Evolutionary conservation across 2,888 invertebrate species (phyloP), one percentile per base, ranked within the genome.

Genomic region (Brachyptera risi): DNA sequence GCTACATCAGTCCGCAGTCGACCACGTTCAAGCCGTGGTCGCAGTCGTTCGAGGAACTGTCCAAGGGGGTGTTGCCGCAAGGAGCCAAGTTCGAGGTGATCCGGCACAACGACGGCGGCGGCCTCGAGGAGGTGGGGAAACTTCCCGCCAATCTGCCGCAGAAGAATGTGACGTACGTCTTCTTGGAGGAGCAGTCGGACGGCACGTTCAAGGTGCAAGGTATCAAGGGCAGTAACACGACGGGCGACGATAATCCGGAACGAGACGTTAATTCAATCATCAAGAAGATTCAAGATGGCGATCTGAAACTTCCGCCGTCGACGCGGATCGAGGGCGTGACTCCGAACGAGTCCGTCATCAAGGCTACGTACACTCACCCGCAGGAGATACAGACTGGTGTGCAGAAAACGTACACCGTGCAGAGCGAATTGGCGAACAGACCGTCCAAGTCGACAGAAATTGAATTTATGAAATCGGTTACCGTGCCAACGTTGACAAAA

Each of bases 141-240:
- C 51, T 68, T 0, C 80, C 80, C 26, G 79, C 81, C 50, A 81
- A 75, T 67, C 71, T 86, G 24, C 83, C 85, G 0, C 83, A 85
- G 66, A 91, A 91, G 74, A 90, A 91, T 71, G 90, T 92, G 0
- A 92, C 92, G 0, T 92, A 92, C 69, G 92, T 92, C 0, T 86
- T 92, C 47, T 76, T 92, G 11, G 92, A 92, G 73, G 92, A 92
- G 71, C 92, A 92, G 72, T 83, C 87, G 3, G 92, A 92, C 69
- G 92, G 92, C 4, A 87, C 88, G 23, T 88, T 88, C 67, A 91
- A 91, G 75, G 90, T 92, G 0, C 90, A 91, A 72, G 90, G 90
- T 1, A 51, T 91, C 1, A 88, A 88, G 75, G 89, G 90, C 0
- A 90, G 88, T 68, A 37, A 56, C 27, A 59, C 54, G 26, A 44